Percentiles rank a stretch among this genome's conserved stretches.
Evolutionary conservation across 1,140 invertebrate genomes (phyloP).

Genomic region (Platorchestia sp.): DNA sequence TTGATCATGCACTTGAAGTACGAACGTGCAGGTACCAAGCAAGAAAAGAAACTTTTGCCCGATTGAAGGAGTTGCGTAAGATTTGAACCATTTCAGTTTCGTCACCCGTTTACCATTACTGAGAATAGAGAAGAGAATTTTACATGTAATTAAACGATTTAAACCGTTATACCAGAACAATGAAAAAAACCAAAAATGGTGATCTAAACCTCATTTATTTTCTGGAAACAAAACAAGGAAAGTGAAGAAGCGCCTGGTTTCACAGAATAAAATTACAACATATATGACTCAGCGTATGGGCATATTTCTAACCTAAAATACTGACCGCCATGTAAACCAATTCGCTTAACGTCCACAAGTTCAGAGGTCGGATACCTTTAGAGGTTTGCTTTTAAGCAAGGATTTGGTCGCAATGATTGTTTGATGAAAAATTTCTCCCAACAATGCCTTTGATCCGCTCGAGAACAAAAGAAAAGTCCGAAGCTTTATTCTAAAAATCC

Average conservation of each 20-base stretch:
- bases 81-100: no score
- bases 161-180: neutral
- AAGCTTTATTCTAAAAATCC: neutral
- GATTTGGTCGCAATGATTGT: neutral
- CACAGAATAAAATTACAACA: neutral
- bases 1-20: neutral
- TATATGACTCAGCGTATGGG: neutral
- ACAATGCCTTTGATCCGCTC: neutral
- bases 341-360: neutral
- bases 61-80: no score
- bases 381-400: neutral
- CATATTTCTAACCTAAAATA: neutral
- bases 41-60: no score
- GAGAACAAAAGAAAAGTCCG: neutral
- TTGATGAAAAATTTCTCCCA: neutral
- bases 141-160: neutral
- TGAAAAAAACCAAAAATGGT: neutral
- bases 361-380: neutral
- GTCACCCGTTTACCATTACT: neutral
- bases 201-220: neutral
- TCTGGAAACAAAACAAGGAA: neutral
- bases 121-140: neutral
- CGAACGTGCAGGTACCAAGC: neutral
- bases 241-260: neutral
- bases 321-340: neutral